phyloP scores from a whole-genome alignment of 2,113 vertebrate genomes.

The Brienomyrus longianalis region DNA sequence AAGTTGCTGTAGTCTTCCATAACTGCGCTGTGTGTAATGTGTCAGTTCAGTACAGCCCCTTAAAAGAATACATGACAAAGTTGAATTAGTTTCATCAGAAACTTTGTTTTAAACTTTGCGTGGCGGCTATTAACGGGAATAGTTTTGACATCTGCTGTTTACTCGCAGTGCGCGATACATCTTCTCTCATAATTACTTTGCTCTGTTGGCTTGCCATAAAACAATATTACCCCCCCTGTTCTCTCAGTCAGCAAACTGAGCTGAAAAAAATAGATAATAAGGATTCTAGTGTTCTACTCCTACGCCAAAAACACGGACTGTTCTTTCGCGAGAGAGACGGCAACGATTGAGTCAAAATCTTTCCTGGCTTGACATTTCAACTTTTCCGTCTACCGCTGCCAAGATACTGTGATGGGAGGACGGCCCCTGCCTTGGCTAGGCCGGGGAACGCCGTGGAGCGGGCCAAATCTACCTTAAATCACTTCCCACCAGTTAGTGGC shows the following conservation, averaged over 20 bases:
- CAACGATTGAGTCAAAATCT: constrained; percentile 9
- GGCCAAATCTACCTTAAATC: constrained; percentile 26
- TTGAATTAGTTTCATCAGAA: neutral
- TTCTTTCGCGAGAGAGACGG: neutral
- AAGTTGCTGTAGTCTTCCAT: neutral
- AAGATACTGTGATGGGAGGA: neutral
- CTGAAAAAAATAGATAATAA: constrained; percentile 3
- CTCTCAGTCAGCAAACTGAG: neutral
- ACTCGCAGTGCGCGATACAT: neutral
- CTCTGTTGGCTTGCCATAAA: neutral
- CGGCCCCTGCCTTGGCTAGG: constrained; percentile 1
- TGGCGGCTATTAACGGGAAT: neutral
- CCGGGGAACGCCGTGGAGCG: neutral
- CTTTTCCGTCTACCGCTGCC: constrained; percentile 17
- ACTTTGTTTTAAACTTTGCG: constrained; percentile 3
- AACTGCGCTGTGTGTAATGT: neutral
- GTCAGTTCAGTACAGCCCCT: neutral
- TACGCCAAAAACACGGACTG: neutral
- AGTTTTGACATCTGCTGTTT: constrained; percentile 17
- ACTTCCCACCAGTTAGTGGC: constrained; percentile 26
- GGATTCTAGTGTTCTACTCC: neutral
- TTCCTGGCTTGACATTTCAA: constrained; percentile 15
- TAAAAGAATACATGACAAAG: neutral
- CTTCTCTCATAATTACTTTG: constrained; percentile 16
- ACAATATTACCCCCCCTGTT: neutral